Percentiles rank a stretch among this genome's conserved stretches.
Conservation (phyloP, 2,888 invertebrate species). For the Caenorhabditis uteleia region DNA sequence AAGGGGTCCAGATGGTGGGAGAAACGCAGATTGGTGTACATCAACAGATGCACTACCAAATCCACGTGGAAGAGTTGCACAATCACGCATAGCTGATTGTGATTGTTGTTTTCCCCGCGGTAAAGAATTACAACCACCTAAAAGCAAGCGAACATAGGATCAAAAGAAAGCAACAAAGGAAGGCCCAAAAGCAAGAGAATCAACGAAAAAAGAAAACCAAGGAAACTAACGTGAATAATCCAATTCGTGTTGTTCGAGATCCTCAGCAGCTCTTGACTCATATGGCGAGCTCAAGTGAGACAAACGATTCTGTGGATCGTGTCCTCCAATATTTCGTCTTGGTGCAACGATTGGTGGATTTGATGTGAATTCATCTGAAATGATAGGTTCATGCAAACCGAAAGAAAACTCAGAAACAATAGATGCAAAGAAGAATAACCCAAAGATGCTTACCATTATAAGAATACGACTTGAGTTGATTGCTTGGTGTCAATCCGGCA, state of each 20-base stretch:
- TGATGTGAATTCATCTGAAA: conserved; percentile 9
- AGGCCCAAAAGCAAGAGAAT: conserved; percentile 1
- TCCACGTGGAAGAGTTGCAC: conserved; percentile 46
- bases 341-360: conserved; percentile 27
- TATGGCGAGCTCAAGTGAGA: conserved; percentile 25
- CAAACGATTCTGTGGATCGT: conserved; percentile 12
- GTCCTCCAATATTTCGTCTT: conserved; percentile 20
- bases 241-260: conserved; percentile 30
- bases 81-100: conserved; percentile 26
- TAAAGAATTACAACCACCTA: conserved; percentile 44
- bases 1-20: conserved; percentile 42
- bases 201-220: not conserved
- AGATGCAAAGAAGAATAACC: not conserved
- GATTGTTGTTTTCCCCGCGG: conserved; percentile 29
- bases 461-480: conserved; percentile 54
- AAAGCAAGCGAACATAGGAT: conserved; percentile 6
- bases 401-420: not conserved
- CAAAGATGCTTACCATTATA: conserved; percentile 28
- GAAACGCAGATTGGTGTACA: conserved; percentile 5
- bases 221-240: conserved; percentile 32
- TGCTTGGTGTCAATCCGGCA: conserved; percentile 82
- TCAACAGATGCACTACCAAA: conserved; percentile 29
- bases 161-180: conserved; percentile 6
- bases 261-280: conserved; percentile 12
- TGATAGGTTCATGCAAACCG: conserved; percentile 12